Evolutionary conservation across 1,140 invertebrate species (phyloP).

Genomic region (Drosophila bocqueti): DNA sequence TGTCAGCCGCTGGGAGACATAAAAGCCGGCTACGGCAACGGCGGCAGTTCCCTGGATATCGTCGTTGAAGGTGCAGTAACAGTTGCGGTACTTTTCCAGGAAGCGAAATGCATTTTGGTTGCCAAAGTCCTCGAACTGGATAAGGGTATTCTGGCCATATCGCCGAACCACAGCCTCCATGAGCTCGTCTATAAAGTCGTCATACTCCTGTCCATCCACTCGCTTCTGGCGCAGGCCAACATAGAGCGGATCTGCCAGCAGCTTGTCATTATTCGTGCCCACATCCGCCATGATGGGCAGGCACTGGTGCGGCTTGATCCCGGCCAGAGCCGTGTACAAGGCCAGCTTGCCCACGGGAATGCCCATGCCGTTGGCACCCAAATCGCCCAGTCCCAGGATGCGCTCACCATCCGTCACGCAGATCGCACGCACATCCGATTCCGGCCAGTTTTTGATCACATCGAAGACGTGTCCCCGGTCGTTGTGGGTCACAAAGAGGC

Average conservation of each 20-base stretch:
- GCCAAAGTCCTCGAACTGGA: constrained; percentile 98
- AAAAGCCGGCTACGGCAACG: constrained; percentile 95
- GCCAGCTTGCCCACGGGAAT: constrained; percentile 97
- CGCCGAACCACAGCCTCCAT: constrained; percentile 97
- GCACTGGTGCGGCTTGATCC: constrained; percentile 96
- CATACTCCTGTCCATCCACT: constrained; percentile 94
- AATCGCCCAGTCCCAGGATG: constrained; percentile 96
- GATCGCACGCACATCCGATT: constrained; percentile 95
- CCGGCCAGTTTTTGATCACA: constrained; percentile 96
- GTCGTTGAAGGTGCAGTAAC: constrained; percentile 99
- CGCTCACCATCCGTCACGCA: constrained; percentile 98
- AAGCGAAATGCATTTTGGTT: constrained; percentile 97
- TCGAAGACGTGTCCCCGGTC: constrained; percentile 97
- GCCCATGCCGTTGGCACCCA: constrained; percentile 95
- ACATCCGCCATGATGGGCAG: constrained; percentile 96
- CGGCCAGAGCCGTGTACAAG: constrained; percentile 96
- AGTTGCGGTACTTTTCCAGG: constrained; percentile 94
- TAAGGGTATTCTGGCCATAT: constrained; percentile 95
- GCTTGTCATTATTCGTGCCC: constrained; percentile 94
- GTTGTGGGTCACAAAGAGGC: constrained; percentile 98
- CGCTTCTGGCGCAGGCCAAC: constrained; percentile 96
- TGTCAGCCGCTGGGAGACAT: constrained; percentile 93
- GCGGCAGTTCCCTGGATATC: constrained; percentile 98
- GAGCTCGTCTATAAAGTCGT: constrained; percentile 98
- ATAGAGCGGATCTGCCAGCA: constrained; percentile 97